Percentiles rank a stretch among this genome's conserved stretches.
phyloP scores from a whole-genome alignment of 1,140 invertebrate species.

The Cheumatopsyche charites region DNA sequence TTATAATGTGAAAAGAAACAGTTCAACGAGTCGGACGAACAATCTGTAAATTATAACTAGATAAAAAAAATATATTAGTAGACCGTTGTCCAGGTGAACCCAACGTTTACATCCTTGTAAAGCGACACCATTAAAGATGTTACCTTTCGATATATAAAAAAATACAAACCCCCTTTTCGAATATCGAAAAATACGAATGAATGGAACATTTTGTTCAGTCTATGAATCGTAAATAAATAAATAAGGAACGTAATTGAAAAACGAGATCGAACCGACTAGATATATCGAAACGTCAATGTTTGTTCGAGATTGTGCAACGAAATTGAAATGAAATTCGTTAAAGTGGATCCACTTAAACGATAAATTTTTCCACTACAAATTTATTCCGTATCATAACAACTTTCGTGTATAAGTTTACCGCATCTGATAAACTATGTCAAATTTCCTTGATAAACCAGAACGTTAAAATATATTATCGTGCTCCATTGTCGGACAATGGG shows the following conservation, averaged over 20 bases:
- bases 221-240: too few species aligned
- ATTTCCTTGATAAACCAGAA: constrained; percentile 42
- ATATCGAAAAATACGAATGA: neutral
- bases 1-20: constrained; percentile 29
- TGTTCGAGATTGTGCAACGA: constrained; percentile 6
- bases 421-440: constrained; percentile 20
- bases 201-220: too few species aligned
- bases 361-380: too few species aligned
- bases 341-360: too few species aligned
- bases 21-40: constrained; percentile 31
- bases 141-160: constrained; percentile 12
- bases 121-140: constrained; percentile 20
- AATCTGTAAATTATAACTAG: constrained; percentile 36
- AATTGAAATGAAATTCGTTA: too few species aligned
- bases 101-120: constrained; percentile 18
- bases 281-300: neutral
- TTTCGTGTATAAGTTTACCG: neutral
- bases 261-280: neutral
- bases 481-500: constrained; percentile 41
- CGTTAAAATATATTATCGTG: constrained; percentile 44
- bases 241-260: constrained; percentile 20
- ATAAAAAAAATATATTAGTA: constrained; percentile 11
- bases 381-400: too few species aligned
- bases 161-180: neutral
- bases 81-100: constrained; percentile 11